Evolutionary conservation across 2,888 invertebrate species (phyloP), one percentile per base, ranked within the genome.

Genomic region (Torymus texanus): DNA sequence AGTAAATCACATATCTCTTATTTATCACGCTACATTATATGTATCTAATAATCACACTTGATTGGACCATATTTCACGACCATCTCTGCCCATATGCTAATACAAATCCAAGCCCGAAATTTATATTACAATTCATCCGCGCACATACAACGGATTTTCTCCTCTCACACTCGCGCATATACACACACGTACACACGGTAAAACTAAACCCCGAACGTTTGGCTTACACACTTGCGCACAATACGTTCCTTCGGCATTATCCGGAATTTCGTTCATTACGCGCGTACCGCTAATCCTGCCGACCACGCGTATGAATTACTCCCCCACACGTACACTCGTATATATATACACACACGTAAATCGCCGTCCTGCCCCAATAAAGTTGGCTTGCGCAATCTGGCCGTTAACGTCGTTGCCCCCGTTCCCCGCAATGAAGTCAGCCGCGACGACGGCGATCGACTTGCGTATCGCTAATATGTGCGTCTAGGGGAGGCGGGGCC

Each of bases 391-490:
- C 29, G 51, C 80, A 80, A 80, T 76, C 80, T 76, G 68, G 76
- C 61, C 63, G 56, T 68, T 51, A 41, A 53, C 14, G 24, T 24
- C 13, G 14, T 21, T 21, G 14, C 55, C 50, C 12, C 18, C 59
- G n/a, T 65, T 58, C 16, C 53, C 59, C 4, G 18, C 55, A 21
- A 65, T 24, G 41, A 58, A 41, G 56, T 63, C 51, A 58, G n/a
- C 13, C 41, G 59, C 55, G 11, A 14, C n/a, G 21, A 67, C 61
- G 51, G 18, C 21, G 65, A 76, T 71, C 74, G 79, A 66, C 66
- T 80, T 75, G 41, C 71, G 56, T 67, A 80, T 78, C 76, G 67
- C 78, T 67, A 80, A 81, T 79, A 75, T 67, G 62, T 61, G 72
- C 73, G 62, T 11, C 63, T 16, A 29, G 65, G 73, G 70, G 70